Percentiles rank a stretch among this genome's conserved stretches.
Evolutionary conservation across 2,797 vertebrate genomes (phyloP).

Genomic region (Cynodonichthys magdalenae): DNA sequence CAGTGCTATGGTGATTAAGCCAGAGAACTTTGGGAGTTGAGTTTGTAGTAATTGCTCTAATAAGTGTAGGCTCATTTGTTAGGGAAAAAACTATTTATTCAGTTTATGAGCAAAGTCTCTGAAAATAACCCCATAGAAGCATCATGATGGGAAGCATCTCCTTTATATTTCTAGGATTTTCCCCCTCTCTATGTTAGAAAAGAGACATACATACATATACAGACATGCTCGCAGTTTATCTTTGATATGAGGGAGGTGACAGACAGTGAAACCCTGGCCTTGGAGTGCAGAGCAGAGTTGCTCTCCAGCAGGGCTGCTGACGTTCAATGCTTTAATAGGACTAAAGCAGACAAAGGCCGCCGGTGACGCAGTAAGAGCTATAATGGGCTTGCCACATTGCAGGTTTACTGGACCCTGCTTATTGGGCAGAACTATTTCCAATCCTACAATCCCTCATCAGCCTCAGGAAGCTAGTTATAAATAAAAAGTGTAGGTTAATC

Average conservation of each 20-base stretch:
- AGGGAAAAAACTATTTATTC: constrained; percentile 23
- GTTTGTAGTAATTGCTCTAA: constrained; percentile 60
- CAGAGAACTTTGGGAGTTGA: constrained; percentile 58
- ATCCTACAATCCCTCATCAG: constrained; percentile 81
- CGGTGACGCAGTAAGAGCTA: constrained; percentile 83
- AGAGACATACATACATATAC: constrained; percentile 36
- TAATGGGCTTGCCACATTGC: constrained; percentile 82
- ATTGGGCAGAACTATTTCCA: constrained; percentile 82
- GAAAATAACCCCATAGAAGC: constrained; percentile 32
- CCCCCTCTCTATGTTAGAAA: constrained; percentile 44
- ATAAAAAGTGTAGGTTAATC: constrained; percentile 82
- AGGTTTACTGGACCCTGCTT: constrained; percentile 81
- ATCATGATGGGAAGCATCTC: constrained; percentile 20
- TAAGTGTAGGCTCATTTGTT: constrained; percentile 42
- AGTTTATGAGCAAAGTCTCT: constrained; percentile 42
- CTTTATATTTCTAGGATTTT: constrained; percentile 24
- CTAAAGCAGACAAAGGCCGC: constrained; percentile 83
- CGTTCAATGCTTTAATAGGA: constrained; percentile 87
- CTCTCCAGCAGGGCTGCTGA: constrained; percentile 80
- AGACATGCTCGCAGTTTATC: constrained; percentile 42
- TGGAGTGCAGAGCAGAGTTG: constrained; percentile 74
- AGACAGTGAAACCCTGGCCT: constrained; percentile 59
- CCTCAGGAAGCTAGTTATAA: constrained; percentile 80
- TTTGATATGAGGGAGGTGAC: constrained; percentile 76
- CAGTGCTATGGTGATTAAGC: constrained; percentile 70